Evolutionary conservation across 2,888 invertebrate genomes (phyloP).

Genomic region (Leucophenga montana): DNA sequence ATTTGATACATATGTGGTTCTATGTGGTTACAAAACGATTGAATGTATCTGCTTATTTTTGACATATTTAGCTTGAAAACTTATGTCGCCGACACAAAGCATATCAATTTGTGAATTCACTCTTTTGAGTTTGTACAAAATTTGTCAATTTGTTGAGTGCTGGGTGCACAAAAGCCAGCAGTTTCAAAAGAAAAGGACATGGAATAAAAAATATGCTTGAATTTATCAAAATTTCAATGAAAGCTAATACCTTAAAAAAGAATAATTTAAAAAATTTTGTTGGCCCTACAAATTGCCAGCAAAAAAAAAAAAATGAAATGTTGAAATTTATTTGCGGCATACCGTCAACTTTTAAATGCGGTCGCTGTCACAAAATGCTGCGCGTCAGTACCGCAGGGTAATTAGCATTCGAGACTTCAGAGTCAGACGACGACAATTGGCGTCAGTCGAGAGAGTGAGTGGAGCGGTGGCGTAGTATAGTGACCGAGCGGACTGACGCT

Average conservation of each 20-base stretch:
- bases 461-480: not conserved
- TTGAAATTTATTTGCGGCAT: slow-evolving; percentile 21
- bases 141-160: not conserved
- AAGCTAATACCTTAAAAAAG: too few species aligned
- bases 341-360: slow-evolving; percentile 25
- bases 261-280: too few species aligned
- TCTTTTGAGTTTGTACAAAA: not conserved
- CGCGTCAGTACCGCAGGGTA: slow-evolving; percentile 3
- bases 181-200: too few species aligned
- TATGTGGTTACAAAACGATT: not conserved
- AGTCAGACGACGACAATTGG: not conserved
- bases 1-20: not conserved
- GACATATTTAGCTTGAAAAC: slow-evolving; percentile 22
- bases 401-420: slow-evolving; percentile 16
- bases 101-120: slow-evolving; percentile 22
- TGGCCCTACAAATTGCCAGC: not conserved
- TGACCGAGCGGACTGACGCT: slow-evolving; percentile 24
- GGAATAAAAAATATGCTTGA: too few species aligned
- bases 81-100: slow-evolving; percentile 21
- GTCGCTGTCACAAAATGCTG: slow-evolving; percentile 16
- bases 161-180: too few species aligned
- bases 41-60: slow-evolving; percentile 19
- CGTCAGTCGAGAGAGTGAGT: not conserved
- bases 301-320: not conserved
- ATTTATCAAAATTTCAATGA: too few species aligned